Conservation (phyloP, 2,797 vertebrate genomes). For the Mormyrus hasselquistii region DNA sequence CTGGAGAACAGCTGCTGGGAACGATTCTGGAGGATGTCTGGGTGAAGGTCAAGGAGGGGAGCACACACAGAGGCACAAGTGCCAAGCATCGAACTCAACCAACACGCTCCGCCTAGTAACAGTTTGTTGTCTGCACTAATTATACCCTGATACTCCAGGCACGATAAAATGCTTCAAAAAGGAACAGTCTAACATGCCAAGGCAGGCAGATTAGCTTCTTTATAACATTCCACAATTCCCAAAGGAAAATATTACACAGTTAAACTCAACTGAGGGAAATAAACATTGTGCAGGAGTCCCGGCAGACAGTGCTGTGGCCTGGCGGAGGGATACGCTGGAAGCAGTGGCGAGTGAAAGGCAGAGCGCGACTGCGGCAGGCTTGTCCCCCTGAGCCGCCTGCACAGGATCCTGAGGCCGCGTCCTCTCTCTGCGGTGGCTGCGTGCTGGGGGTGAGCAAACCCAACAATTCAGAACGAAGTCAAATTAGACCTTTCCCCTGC, state of each 20-base stretch:
- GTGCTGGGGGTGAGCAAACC: conserved; percentile 50
- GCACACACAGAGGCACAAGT: not conserved
- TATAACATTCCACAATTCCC: not conserved
- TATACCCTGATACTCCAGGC: not conserved
- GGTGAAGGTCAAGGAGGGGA: conserved; percentile 57
- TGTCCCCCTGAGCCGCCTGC: conserved; percentile 80
- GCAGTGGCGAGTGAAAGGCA: conserved; percentile 94
- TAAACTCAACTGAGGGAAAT: not conserved
- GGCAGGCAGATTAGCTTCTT: not conserved
- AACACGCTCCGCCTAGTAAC: not conserved
- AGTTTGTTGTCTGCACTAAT: not conserved
- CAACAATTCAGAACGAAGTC: conserved; percentile 9
- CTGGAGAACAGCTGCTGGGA: conserved; percentile 99
- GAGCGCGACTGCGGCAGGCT: conserved; percentile 77
- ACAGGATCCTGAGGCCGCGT: conserved; percentile 68
- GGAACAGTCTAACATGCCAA: not conserved
- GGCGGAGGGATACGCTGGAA: conserved; percentile 94
- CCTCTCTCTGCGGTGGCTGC: conserved; percentile 61
- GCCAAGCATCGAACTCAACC: not conserved
- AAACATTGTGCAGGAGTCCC: not conserved
- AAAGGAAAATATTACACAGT: not conserved
- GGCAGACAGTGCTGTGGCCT: not conserved
- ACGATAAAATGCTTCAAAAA: not conserved
- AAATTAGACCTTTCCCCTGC: not conserved
- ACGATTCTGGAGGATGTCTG: conserved; percentile 92